Percentiles rank a stretch among this genome's conserved stretches.
Evolutionary conservation across 2,888 invertebrate genomes (phyloP).

Genomic region (Empis stercorea): DNA sequence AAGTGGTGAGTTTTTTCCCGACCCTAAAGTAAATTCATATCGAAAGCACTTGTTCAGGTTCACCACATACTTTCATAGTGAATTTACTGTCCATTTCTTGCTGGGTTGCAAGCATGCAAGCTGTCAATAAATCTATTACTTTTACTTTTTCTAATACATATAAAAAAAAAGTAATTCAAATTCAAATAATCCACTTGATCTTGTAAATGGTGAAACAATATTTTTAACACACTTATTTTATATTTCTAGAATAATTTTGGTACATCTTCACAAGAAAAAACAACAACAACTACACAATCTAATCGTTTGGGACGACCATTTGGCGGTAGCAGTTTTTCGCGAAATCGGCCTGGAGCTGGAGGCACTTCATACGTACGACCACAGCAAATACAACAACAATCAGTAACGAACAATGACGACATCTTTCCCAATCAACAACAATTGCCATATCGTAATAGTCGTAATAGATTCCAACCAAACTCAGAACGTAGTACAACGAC

Average conservation of each 20-base stretch:
- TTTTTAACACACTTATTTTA: neutral
- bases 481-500: constrained; percentile 15
- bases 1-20: too few species aligned
- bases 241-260: neutral
- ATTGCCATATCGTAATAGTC: constrained; percentile 25
- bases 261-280: neutral
- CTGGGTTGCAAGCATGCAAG: too few species aligned
- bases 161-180: too few species aligned
- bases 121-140: too few species aligned
- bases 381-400: constrained; percentile 8
- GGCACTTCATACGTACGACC: constrained; percentile 11
- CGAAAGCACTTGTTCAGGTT: too few species aligned
- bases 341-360: constrained; percentile 21
- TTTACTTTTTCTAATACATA: too few species aligned
- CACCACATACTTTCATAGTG: too few species aligned
- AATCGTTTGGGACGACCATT: neutral
- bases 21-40: too few species aligned
- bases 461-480: constrained; percentile 30
- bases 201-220: too few species aligned
- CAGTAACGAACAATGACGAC: constrained; percentile 9
- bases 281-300: neutral
- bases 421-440: constrained; percentile 17
- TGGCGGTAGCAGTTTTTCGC: constrained; percentile 17
- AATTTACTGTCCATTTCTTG: too few species aligned
- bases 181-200: too few species aligned